These are phyloP conservation scores for Liolophura sinensis DNA, from an alignment of 1,140 invertebrate species.

Conservation along the genomic window DNA sequence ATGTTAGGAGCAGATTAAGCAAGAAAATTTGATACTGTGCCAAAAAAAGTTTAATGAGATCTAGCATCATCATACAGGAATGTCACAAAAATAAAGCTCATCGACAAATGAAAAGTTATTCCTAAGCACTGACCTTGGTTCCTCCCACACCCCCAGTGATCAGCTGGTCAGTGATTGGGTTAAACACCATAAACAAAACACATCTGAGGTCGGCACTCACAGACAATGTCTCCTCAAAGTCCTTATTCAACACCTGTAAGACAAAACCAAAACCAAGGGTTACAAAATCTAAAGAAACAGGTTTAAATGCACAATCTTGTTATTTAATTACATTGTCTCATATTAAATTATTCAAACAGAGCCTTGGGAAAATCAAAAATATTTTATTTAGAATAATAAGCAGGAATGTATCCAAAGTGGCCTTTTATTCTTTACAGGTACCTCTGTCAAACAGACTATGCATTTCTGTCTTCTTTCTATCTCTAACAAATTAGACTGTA, in stretches of 20 bases:
- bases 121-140: slow-evolving; percentile 52
- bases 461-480: too few relatives aligned
- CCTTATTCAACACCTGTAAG: slow-evolving; percentile 51
- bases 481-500: too few relatives aligned
- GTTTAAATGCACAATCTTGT: not conserved
- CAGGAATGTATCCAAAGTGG: too few relatives aligned
- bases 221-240: slow-evolving; percentile 54
- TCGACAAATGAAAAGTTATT: not conserved
- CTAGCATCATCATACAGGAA: too few relatives aligned
- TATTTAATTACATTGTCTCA: too few relatives aligned
- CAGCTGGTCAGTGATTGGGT: slow-evolving; percentile 55
- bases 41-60: not conserved
- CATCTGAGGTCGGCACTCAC: slow-evolving; percentile 50
- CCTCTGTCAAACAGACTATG: too few relatives aligned
- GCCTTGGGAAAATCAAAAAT: too few relatives aligned
- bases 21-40: too few relatives aligned
- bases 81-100: not conserved
- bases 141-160: slow-evolving; percentile 57
- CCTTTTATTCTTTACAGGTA: too few relatives aligned
- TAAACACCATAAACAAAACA: slow-evolving; percentile 56
- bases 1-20: too few relatives aligned
- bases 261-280: slow-evolving; percentile 3
- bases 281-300: not conserved
- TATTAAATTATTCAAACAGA: too few relatives aligned
- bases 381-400: too few relatives aligned